Percentiles rank a stretch among this genome's conserved stretches.
These are phyloP conservation scores for Adineta ricciae DNA, from an alignment of 2,888 invertebrate genomes.

Conservation along the genomic window DNA sequence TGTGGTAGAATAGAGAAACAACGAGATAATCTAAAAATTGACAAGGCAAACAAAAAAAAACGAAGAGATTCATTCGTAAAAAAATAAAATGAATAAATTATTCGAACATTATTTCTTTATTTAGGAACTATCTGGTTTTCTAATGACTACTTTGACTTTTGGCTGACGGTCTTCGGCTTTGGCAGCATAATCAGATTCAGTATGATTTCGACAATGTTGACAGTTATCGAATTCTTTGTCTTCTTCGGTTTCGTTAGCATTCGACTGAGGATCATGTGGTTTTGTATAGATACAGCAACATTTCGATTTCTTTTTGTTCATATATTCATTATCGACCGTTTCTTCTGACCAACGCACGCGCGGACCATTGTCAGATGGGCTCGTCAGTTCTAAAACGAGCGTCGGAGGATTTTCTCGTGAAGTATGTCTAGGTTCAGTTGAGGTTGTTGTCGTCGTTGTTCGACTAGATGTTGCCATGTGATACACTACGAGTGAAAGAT, in stretches of 20 bases:
- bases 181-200: not conserved
- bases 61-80: not conserved
- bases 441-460: not conserved
- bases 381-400: not conserved
- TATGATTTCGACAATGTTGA: conserved; percentile 18
- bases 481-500: not conserved
- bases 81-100: not conserved
- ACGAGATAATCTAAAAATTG: not conserved
- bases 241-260: not conserved
- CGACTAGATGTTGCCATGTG: not conserved
- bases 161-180: not conserved
- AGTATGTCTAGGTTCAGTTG: not conserved
- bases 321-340: conserved; percentile 13
- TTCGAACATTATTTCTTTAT: not conserved
- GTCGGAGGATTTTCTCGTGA: not conserved
- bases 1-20: not conserved
- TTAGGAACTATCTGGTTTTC: not conserved
- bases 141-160: not conserved
- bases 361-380: not conserved
- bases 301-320: conserved; percentile 18
- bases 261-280: not conserved
- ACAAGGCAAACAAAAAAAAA: no score
- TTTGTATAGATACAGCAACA: conserved; percentile 14
- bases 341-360: conserved; percentile 13
- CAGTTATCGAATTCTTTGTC: not conserved